Evolutionary conservation across 2,797 vertebrate species (phyloP).

Genomic region (Remorina albescens): DNA sequence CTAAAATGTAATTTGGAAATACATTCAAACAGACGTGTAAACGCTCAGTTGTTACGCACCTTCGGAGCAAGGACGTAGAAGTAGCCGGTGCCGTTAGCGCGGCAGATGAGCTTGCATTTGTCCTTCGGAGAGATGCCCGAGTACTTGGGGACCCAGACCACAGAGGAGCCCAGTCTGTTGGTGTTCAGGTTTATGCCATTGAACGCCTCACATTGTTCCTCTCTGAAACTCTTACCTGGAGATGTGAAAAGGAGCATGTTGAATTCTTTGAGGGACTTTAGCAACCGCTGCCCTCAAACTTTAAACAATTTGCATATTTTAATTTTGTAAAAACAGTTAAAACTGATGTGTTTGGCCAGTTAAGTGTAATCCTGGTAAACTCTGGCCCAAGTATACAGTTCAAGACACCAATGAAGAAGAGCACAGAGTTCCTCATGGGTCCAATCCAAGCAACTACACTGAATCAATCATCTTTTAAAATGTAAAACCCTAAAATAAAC

Average conservation of each 20-base stretch:
- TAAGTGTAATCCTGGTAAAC: neutral
- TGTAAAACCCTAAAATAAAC: too few relatives aligned
- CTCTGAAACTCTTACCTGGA: conserved; percentile 93
- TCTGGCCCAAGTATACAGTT: too few relatives aligned
- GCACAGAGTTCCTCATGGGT: too few relatives aligned
- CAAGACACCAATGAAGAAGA: too few relatives aligned
- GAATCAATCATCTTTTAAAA: too few relatives aligned
- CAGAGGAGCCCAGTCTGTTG: conserved; percentile 89
- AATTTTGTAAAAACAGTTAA: too few relatives aligned
- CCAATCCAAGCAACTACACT: too few relatives aligned
- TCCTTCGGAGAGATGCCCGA: conserved; percentile 93
- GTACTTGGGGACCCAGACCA: conserved; percentile 97
- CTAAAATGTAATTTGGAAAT: neutral
- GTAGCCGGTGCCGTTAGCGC: conserved; percentile 96
- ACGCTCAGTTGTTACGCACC: too few relatives aligned
- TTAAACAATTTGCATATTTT: neutral
- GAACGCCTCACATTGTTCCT: conserved; percentile 95
- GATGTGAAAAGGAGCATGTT: neutral
- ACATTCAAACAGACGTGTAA: neutral
- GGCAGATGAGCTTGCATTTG: conserved; percentile 96
- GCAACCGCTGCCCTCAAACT: neutral
- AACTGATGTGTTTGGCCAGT: neutral
- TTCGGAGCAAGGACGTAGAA: conserved; percentile 96
- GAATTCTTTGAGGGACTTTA: neutral
- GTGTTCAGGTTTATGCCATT: conserved; percentile 95